Percentiles rank a stretch among this genome's conserved stretches.
Evolutionary conservation across 2,797 vertebrate species (phyloP).

Genomic region (Danio aesculapii): DNA sequence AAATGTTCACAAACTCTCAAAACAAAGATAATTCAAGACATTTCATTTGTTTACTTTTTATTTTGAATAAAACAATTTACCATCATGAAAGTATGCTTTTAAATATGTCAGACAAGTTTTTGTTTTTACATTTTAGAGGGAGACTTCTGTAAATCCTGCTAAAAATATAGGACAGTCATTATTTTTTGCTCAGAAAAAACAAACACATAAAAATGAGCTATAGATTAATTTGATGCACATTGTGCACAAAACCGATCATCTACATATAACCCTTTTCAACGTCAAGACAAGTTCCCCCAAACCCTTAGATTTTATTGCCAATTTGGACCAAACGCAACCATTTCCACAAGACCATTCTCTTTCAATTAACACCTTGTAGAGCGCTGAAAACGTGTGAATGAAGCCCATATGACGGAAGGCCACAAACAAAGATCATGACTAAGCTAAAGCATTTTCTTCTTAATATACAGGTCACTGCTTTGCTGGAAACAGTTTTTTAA

Average conservation of each 20-base stretch:
- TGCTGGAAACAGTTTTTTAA: conserved; percentile 24
- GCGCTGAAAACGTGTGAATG: conserved; percentile 51
- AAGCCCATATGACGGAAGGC: conserved; percentile 49
- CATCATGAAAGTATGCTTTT: no score
- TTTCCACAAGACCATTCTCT: conserved; percentile 55
- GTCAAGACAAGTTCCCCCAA: conserved; percentile 9
- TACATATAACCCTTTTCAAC: not conserved
- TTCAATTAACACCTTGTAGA: conserved; percentile 61
- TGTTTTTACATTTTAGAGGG: no score
- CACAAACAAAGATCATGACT: conserved; percentile 18
- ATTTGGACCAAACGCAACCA: conserved; percentile 46
- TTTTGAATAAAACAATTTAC: no score
- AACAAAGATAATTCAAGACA: no score
- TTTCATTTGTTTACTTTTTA: no score
- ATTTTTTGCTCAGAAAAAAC: no score
- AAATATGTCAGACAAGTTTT: no score
- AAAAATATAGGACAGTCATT: no score
- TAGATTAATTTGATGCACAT: not conserved
- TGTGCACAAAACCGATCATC: not conserved
- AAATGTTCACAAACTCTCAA: no score
- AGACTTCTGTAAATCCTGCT: no score
- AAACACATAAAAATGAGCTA: no score
- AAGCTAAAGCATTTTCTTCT: conserved; percentile 25
- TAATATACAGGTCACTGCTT: conserved; percentile 23
- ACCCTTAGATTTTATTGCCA: conserved; percentile 50